Evolutionary conservation across 2,113 vertebrate genomes (phyloP).

Genomic region (Mobula birostris): DNA sequence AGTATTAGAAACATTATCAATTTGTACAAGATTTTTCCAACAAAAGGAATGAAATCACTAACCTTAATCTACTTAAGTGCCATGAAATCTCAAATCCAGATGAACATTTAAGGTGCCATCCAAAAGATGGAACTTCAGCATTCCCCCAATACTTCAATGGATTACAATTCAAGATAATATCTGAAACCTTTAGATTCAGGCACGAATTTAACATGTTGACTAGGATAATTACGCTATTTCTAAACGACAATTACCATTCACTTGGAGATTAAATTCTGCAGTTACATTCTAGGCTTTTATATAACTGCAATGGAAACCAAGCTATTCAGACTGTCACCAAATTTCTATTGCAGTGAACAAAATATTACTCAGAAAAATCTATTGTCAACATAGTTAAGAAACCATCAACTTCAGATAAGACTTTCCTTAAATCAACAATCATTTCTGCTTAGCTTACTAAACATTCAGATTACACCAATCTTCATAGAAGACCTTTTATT

Average conservation of each 20-base stretch:
- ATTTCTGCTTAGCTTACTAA: not conserved
- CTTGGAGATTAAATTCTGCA: not conserved
- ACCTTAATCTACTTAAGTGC: not conserved
- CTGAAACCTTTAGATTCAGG: not conserved
- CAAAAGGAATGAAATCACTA: not conserved
- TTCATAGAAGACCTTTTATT: not conserved
- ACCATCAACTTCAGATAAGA: conserved; percentile 1
- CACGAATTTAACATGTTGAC: not conserved
- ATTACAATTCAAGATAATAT: not conserved
- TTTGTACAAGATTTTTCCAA: not conserved
- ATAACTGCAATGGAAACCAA: not conserved
- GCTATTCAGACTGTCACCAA: not conserved
- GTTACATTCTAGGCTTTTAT: not conserved
- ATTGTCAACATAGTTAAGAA: conserved; percentile 52
- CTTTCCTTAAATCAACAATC: conserved; percentile 19
- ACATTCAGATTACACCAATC: not conserved
- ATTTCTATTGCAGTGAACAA: not conserved
- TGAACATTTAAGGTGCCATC: not conserved
- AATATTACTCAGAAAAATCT: conserved; percentile 2
- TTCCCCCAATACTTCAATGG: not conserved
- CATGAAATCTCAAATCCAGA: not conserved
- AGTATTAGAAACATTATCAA: not conserved
- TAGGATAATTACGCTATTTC: not conserved
- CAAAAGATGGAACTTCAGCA: not conserved
- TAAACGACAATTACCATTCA: not conserved